These are phyloP conservation scores for Candoia aspera DNA, from an alignment of 2,113 vertebrate genomes.

Conservation along the genomic window DNA sequence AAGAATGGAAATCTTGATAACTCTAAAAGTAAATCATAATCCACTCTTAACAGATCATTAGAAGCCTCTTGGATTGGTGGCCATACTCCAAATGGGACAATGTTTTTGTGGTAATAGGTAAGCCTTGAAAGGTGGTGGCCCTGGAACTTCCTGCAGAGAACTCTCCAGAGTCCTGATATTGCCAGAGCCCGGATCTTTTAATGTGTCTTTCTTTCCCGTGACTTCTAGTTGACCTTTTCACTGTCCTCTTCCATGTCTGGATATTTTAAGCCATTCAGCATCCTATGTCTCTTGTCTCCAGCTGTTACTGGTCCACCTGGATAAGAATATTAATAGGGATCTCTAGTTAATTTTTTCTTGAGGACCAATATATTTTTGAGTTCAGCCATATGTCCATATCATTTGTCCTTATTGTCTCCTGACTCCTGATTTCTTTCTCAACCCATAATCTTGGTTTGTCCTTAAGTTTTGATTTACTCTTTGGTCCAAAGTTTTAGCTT, in stretches of 20 bases:
- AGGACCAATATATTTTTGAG: neutral
- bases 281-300: neutral
- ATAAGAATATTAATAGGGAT: neutral
- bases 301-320: neutral
- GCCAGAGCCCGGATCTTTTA: neutral
- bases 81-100: neutral
- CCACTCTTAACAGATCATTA: conserved; percentile 35
- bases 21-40: neutral
- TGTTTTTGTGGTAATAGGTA: neutral
- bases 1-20: neutral
- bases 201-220: neutral
- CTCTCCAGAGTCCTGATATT: neutral
- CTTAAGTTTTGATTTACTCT: neutral
- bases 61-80: neutral
- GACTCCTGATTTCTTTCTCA: neutral
- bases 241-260: neutral
- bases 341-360: neutral
- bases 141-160: neutral
- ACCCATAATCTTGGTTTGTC: neutral
- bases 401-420: neutral
- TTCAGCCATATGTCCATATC: neutral
- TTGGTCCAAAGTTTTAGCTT: neutral
- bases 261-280: neutral
- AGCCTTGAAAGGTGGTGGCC: neutral
- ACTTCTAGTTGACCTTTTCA: neutral